Evolutionary conservation across 2,797 vertebrate genomes (phyloP).

Genomic region (Channa striata): DNA sequence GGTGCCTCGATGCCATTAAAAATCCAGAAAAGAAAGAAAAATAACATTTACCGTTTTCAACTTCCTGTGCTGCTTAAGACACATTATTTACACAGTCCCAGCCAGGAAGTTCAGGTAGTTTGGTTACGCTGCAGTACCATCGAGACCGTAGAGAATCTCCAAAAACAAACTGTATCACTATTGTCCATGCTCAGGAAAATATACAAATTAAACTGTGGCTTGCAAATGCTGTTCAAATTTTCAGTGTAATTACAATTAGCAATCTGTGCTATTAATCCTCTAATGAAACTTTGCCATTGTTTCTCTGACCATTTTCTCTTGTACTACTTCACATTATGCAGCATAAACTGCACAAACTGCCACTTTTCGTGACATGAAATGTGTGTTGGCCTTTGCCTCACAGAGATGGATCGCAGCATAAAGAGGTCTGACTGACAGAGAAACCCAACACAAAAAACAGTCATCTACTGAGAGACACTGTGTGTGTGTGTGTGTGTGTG

Average conservation of each 20-base stretch:
- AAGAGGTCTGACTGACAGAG: constrained; percentile 47
- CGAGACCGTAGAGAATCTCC: constrained; percentile 31
- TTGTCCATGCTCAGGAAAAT: constrained; percentile 59
- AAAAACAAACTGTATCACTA: constrained; percentile 60
- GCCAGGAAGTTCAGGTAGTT: constrained; percentile 42
- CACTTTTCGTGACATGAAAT: constrained; percentile 32
- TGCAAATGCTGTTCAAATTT: constrained; percentile 35
- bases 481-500: constrained; percentile 3
- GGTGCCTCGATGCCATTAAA: constrained; percentile 66
- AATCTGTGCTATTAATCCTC: constrained; percentile 59
- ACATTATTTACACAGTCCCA: constrained; percentile 66
- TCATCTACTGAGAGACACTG: constrained; percentile 13
- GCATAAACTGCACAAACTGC: constrained; percentile 30
- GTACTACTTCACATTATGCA: constrained; percentile 23
- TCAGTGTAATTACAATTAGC: constrained; percentile 55
- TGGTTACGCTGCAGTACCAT: constrained; percentile 43
- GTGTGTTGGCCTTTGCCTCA: constrained; percentile 37
- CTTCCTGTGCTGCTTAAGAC: constrained; percentile 68
- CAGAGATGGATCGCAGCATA: constrained; percentile 22
- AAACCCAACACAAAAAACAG: constrained; percentile 47
- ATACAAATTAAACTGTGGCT: constrained; percentile 63
- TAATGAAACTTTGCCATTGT: constrained; percentile 18
- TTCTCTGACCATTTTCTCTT: constrained; percentile 5
- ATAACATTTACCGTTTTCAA: constrained; percentile 72
- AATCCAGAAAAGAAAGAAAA: constrained; percentile 68